phyloP scores from a whole-genome alignment of 53 echinoderm and acorn worm genomes.

The Apostichopus leukothele region DNA sequence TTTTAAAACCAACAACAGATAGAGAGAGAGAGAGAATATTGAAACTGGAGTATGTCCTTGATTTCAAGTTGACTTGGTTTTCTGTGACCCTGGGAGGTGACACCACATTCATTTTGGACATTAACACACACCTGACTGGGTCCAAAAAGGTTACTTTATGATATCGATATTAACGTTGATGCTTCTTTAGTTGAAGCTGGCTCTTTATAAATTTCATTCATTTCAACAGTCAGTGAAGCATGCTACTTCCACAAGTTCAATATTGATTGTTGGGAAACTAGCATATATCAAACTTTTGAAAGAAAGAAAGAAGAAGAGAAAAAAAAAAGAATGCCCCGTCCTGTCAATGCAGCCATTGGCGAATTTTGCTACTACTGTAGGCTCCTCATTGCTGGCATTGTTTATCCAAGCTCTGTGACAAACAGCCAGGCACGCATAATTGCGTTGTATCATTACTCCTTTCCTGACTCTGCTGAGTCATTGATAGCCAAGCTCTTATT shows the following conservation, averaged over 20 bases:
- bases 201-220: background rate
- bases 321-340: background rate
- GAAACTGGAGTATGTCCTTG: background rate
- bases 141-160: conserved; percentile 28
- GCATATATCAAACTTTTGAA: background rate
- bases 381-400: conserved; percentile 28
- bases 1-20: background rate
- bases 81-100: conserved; percentile 21
- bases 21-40: background rate
- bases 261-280: conserved; percentile 37
- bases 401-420: conserved; percentile 45
- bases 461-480: conserved; percentile 37
- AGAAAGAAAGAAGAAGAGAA: background rate
- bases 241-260: conserved; percentile 23
- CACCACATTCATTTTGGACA: conserved; percentile 23
- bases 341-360: conserved; percentile 29
- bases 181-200: background rate
- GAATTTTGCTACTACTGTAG: conserved; percentile 16
- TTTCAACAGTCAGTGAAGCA: conserved; percentile 26
- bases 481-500: conserved; percentile 29
- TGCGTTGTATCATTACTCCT: conserved; percentile 35
- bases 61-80: background rate
- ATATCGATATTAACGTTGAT: background rate
- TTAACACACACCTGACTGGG: conserved; percentile 17
- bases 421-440: conserved; percentile 46